Conservation (phyloP, 2,888 invertebrate species). For the Perizoma affinitatum region DNA sequence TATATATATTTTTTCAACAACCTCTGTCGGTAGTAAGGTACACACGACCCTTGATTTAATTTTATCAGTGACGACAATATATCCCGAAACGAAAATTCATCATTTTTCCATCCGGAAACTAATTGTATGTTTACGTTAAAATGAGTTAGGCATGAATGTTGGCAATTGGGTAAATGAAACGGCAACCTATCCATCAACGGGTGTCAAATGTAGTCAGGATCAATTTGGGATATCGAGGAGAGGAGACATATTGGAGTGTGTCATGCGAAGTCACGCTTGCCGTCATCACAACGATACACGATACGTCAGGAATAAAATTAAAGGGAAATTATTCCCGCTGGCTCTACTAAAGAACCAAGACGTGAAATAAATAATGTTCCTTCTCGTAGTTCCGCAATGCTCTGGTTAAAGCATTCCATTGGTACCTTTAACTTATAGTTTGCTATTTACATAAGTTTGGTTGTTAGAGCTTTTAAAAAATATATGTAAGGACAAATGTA, state of each 20-base stretch:
- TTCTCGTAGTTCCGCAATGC: no score
- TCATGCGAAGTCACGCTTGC: conserved; percentile 59
- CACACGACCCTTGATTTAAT: not conserved
- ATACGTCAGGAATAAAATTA: conserved; percentile 8
- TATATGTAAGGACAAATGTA: no score
- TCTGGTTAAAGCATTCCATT: no score
- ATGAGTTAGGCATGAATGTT: conserved; percentile 17
- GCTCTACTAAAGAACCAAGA: no score
- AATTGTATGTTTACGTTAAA: conserved; percentile 32
- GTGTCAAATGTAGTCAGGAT: conserved; percentile 48
- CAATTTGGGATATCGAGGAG: conserved; percentile 45
- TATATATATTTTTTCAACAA: no score
- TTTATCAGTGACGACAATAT: conserved; percentile 10
- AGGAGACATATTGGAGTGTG: conserved; percentile 51
- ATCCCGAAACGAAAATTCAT: no score
- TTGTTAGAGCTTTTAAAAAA: no score
- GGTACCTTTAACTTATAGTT: no score
- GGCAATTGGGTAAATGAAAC: conserved; percentile 51
- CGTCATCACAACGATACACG: conserved; percentile 37
- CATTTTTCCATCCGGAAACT: conserved; percentile 28
- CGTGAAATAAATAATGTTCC: no score
- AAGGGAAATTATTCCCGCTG: not conserved
- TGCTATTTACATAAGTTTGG: no score
- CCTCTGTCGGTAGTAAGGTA: no score
- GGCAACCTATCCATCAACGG: conserved; percentile 53